Percentiles rank a stretch among this genome's conserved stretches.
phyloP scores from a whole-genome alignment of 2,888 invertebrate species.

The Tachystola acroxantha region DNA sequence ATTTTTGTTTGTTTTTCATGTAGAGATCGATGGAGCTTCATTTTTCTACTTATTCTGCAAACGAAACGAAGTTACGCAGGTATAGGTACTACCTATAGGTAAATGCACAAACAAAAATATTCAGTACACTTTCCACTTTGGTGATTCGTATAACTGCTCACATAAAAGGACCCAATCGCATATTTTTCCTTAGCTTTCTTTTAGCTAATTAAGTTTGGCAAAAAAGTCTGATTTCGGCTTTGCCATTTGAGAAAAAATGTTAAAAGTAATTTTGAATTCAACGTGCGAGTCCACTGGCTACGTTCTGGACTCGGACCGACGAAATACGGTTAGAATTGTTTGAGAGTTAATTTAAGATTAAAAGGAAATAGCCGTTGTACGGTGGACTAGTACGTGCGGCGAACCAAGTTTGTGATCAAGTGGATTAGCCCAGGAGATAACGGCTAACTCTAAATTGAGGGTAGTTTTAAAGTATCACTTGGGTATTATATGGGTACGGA shows the following conservation, averaged over 20 bases:
- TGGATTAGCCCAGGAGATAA: conserved; percentile 14
- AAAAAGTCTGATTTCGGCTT: conserved; percentile 8
- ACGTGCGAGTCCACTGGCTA: conserved; percentile 4
- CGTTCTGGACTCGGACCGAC: neutral
- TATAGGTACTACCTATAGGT: too few species aligned
- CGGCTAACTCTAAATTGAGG: conserved; percentile 2
- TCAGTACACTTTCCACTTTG: neutral
- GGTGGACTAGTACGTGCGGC: conserved; percentile 27
- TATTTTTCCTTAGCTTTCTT: conserved; percentile 6
- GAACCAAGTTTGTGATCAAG: conserved; percentile 32
- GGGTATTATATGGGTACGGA: too few species aligned
- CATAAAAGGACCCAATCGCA: neutral
- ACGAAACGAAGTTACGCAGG: too few species aligned
- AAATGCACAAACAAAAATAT: too few species aligned
- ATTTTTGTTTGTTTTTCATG: too few species aligned
- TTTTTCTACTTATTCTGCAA: too few species aligned
- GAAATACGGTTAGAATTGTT: conserved; percentile 21
- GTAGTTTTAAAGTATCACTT: neutral
- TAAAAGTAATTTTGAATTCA: conserved; percentile 13
- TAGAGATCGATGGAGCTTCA: too few species aligned
- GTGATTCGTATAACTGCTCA: neutral
- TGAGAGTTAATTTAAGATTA: conserved; percentile 41
- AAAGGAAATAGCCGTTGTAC: conserved; percentile 36
- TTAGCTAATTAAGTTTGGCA: conserved; percentile 8
- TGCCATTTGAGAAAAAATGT: conserved; percentile 7